Conservation (phyloP, 2,113 vertebrate species). For the Atlantisia rogersi region DNA sequence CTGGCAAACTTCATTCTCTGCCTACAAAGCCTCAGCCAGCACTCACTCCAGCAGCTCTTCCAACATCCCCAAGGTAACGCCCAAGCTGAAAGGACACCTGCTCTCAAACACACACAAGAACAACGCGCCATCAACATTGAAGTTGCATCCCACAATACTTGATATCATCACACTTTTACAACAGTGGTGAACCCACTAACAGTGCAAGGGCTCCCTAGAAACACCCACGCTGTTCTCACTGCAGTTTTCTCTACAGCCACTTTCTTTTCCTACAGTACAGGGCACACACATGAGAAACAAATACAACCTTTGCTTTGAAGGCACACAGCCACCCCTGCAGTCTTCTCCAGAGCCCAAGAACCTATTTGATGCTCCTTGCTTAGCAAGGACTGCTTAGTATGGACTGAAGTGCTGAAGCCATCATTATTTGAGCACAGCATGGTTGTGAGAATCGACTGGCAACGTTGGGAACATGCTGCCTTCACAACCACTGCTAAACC, state of each 20-base stretch:
- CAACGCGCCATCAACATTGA: rapidly evolving
- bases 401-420: rapidly evolving
- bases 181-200: background rate
- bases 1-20: background rate
- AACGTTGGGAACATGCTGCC: background rate
- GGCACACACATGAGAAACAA: rapidly evolving
- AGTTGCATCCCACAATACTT: background rate
- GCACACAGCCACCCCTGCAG: background rate
- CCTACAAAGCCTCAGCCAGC: background rate
- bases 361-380: background rate
- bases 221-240: rapidly evolving
- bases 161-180: rapidly evolving
- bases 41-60: background rate
- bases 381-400: background rate
- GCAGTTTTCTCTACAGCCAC: background rate
- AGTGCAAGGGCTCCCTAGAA: background rate
- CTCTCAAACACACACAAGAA: background rate
- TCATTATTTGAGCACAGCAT: background rate
- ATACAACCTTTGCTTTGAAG: rapidly evolving
- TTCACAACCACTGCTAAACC: background rate
- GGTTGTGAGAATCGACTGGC: too few relatives aligned
- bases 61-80: background rate
- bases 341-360: background rate
- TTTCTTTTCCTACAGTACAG: background rate
- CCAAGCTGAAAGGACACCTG: background rate